Evolutionary conservation across 2,888 invertebrate genomes (phyloP).

Genomic region (Homarus gammarus): DNA sequence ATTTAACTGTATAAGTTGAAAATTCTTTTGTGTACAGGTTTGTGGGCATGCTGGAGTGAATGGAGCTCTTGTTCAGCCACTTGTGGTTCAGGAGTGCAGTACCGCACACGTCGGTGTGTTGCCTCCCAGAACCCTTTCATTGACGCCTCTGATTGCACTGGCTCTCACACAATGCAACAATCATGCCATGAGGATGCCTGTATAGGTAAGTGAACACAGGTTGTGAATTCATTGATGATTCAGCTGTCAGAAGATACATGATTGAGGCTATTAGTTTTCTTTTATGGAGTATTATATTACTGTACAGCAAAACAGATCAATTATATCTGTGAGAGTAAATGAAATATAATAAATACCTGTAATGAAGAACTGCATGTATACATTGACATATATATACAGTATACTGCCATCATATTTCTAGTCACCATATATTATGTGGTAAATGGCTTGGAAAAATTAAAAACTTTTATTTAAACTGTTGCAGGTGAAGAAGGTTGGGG

Average conservation of each 20-base stretch:
- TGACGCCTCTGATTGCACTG: constrained; percentile 55
- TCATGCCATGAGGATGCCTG: constrained; percentile 61
- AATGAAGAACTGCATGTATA: no score
- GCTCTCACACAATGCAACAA: constrained; percentile 45
- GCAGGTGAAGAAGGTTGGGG: constrained; percentile 81
- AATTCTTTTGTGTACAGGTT: constrained; percentile 80
- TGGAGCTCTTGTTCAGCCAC: constrained; percentile 89
- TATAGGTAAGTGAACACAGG: constrained; percentile 39
- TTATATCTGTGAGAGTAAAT: no score
- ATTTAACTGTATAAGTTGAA: no score
- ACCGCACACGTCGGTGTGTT: constrained; percentile 82
- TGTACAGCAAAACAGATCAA: no score
- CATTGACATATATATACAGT: no score
- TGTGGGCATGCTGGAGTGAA: constrained; percentile 93
- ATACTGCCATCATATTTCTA: no score
- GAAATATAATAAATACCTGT: no score
- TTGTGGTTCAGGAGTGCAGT: constrained; percentile 85
- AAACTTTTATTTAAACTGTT: constrained; percentile 45
- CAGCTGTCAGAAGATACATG: no score
- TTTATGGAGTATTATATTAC: no score
- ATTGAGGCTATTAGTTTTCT: no score
- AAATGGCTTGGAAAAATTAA: no score
- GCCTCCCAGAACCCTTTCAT: constrained; percentile 59
- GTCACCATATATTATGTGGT: no score
- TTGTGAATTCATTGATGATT: not conserved